These are phyloP conservation scores for Rhimphoctona megacephalus DNA, from an alignment of 2,888 invertebrate species.

Conservation along the genomic window DNA sequence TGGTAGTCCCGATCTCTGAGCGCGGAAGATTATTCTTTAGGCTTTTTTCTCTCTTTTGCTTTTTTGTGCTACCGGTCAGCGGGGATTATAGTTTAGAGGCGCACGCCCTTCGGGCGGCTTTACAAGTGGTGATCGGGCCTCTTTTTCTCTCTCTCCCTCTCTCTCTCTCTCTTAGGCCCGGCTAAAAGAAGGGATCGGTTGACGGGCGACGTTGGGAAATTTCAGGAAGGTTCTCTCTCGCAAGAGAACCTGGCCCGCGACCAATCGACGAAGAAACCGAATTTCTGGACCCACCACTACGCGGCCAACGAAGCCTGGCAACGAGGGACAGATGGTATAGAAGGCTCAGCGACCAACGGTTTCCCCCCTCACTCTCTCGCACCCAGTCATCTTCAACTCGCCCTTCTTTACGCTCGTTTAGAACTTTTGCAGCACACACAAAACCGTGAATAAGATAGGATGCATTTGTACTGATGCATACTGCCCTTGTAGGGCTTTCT, in stretches of 20 bases:
- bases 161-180: slow-evolving; percentile 8
- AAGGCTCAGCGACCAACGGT: slow-evolving; percentile 49
- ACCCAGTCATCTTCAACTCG: slow-evolving; percentile 57
- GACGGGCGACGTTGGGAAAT: slow-evolving; percentile 68
- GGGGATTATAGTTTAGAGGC: slow-evolving; percentile 50
- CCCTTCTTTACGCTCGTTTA: slow-evolving; percentile 29
- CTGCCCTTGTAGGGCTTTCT: slow-evolving; percentile 18
- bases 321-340: slow-evolving; percentile 79
- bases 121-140: slow-evolving; percentile 29
- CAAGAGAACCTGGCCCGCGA: slow-evolving; percentile 45
- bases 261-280: slow-evolving; percentile 51
- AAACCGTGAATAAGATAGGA: slow-evolving; percentile 9
- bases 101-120: slow-evolving; percentile 36
- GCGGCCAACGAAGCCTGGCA: slow-evolving; percentile 76
- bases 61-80: slow-evolving; percentile 51
- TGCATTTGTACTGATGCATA: slow-evolving; percentile 33
- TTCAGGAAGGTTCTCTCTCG: slow-evolving; percentile 47
- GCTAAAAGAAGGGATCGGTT: slow-evolving; percentile 18
- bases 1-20: slow-evolving; percentile 3
- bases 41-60: slow-evolving; percentile 3
- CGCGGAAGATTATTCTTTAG: background rate
- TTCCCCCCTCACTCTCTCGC: slow-evolving; percentile 2
- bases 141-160: background rate
- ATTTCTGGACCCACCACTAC: slow-evolving; percentile 72
- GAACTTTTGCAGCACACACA: slow-evolving; percentile 20